These are phyloP conservation scores for Sturnira hondurensis DNA, from an alignment of 2,113 vertebrate species.

Conservation along the genomic window DNA sequence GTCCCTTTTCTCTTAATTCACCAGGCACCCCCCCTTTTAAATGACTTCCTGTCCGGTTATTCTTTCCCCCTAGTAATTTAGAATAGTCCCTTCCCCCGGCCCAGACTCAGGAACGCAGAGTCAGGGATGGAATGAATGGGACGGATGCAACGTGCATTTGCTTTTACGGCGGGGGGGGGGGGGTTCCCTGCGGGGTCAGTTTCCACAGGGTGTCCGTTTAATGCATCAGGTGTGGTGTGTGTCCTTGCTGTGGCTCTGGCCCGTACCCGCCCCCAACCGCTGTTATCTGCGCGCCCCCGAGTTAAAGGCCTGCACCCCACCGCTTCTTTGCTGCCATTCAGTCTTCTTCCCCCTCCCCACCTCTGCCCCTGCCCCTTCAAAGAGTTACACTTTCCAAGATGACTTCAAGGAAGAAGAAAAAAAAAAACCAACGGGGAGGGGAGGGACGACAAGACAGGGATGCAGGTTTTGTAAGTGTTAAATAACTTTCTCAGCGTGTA, in stretches of 20 bases:
- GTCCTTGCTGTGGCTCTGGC: not conserved
- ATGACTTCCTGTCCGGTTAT: not conserved
- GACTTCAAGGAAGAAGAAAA: slow-evolving; percentile 46
- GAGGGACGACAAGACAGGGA: slow-evolving; percentile 56
- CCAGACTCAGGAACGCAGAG: not conserved
- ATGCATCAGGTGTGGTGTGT: slow-evolving; percentile 58
- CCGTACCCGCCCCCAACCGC: not conserved
- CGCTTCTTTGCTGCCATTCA: slow-evolving; percentile 54
- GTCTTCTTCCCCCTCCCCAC: slow-evolving; percentile 20
- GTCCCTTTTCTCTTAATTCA: not conserved
- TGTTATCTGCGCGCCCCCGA: not conserved
- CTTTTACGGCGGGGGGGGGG: not conserved
- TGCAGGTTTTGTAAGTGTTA: slow-evolving; percentile 84
- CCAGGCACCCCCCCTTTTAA: not conserved
- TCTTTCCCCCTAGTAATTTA: not conserved
- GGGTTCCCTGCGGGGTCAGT: not conserved
- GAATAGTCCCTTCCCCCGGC: not conserved
- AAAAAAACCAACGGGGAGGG: too few relatives aligned
- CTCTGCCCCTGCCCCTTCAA: slow-evolving; percentile 71
- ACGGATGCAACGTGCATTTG: not conserved
- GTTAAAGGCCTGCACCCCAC: slow-evolving; percentile 43
- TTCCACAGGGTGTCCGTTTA: slow-evolving; percentile 40
- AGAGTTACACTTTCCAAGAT: slow-evolving; percentile 82
- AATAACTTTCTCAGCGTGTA: slow-evolving; percentile 89
- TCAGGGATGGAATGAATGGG: not conserved